A percentile compares a stretch with the other conserved stretches of the same genome.
Evolutionary conservation across 2,797 vertebrate species (phyloP).

Genomic region (Monodelphis domestica): DNA sequence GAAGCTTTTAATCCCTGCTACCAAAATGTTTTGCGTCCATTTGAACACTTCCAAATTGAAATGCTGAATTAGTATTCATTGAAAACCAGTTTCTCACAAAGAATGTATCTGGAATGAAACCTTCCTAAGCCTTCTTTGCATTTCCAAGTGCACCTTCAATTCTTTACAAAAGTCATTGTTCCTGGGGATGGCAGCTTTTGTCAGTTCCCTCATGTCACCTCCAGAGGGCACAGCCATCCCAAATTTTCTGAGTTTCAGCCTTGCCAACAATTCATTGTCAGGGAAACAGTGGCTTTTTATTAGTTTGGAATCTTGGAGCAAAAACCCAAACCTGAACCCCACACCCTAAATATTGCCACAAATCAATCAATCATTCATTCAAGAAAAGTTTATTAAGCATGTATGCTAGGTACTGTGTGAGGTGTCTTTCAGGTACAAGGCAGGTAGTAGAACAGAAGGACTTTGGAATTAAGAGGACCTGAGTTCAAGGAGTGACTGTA

Average conservation of each 20-base stretch:
- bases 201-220: constrained; percentile 77
- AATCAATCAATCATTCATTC: neutral
- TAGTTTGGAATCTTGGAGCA: neutral
- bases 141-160: constrained; percentile 38
- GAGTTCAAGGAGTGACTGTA: neutral
- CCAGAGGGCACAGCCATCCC: constrained; percentile 84
- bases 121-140: constrained; percentile 59
- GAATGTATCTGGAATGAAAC: constrained; percentile 59
- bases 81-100: constrained; percentile 62
- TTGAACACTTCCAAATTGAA: constrained; percentile 50
- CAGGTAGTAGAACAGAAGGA: neutral
- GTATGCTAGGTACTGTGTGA: neutral
- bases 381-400: neutral
- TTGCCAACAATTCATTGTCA: constrained; percentile 36
- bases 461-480: neutral
- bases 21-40: constrained; percentile 54
- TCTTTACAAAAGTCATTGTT: constrained; percentile 58
- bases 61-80: constrained; percentile 58
- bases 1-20: constrained; percentile 24
- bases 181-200: constrained; percentile 20
- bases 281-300: neutral
- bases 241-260: constrained; percentile 47
- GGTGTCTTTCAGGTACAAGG: neutral
- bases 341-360: neutral
- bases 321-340: neutral